phyloP scores from a whole-genome alignment of 2,113 vertebrate species.

The Solea senegalensis region DNA sequence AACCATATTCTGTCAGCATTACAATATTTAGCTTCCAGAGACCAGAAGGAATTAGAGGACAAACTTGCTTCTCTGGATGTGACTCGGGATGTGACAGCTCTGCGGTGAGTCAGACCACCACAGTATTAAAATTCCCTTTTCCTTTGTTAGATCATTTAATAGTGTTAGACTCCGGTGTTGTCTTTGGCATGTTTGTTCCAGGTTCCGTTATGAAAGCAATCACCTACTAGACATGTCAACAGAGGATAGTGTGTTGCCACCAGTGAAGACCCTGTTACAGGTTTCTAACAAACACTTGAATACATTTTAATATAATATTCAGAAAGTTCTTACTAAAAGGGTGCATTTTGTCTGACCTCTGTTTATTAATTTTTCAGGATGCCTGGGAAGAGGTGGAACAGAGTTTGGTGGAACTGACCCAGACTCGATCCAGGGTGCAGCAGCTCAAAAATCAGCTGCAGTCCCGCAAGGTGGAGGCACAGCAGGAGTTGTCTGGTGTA shows the following conservation, averaged over 20 bases:
- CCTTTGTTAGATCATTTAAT: background rate
- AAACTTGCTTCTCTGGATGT: constrained; percentile 75
- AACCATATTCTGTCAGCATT: constrained; percentile 84
- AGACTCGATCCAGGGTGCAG: constrained; percentile 60
- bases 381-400: constrained; percentile 81
- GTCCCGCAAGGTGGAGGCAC: constrained; percentile 52
- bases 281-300: constrained; percentile 50
- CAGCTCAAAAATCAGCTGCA: constrained; percentile 64
- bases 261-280: constrained; percentile 78
- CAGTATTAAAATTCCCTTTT: background rate
- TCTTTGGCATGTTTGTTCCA: constrained; percentile 33
- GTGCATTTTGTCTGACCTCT: constrained; percentile 6
- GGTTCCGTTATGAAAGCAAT: constrained; percentile 75
- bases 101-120: constrained; percentile 62
- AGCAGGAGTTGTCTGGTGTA: constrained; percentile 55
- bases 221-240: constrained; percentile 74
- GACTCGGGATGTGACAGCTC: constrained; percentile 69
- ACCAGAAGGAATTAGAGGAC: constrained; percentile 79
- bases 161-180: background rate
- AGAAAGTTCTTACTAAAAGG: background rate
- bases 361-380: constrained; percentile 59
- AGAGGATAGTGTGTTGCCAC: constrained; percentile 70
- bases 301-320: background rate
- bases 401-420: constrained; percentile 69
- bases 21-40: constrained; percentile 81